Evolutionary conservation across 2,888 invertebrate genomes (phyloP).

Genomic region (Bombylius discolor): DNA sequence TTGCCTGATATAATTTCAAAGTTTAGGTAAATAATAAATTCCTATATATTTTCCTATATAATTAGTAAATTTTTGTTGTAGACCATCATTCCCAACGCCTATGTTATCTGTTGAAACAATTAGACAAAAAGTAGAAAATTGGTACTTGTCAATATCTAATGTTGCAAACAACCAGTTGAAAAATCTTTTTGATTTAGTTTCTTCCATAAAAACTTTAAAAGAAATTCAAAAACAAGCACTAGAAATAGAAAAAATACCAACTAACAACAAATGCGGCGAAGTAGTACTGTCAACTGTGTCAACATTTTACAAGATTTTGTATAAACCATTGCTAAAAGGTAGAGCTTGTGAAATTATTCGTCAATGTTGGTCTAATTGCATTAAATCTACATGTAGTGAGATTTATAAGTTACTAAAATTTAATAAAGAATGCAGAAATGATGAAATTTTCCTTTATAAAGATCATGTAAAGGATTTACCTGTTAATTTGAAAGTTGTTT

Average conservation of each 20-base stretch:
- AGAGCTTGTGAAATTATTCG: slow-evolving; percentile 50
- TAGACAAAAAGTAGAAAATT: slow-evolving; percentile 42
- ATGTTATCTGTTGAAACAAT: slow-evolving; percentile 26
- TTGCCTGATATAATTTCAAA: slow-evolving; percentile 45
- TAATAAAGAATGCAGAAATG: slow-evolving; percentile 3
- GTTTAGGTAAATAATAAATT: slow-evolving; percentile 33
- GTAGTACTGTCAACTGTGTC: slow-evolving; percentile 43
- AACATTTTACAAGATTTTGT: slow-evolving; percentile 60
- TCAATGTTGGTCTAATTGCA: slow-evolving; percentile 30
- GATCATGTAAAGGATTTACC: slow-evolving; percentile 49
- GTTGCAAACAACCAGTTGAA: slow-evolving; percentile 45
- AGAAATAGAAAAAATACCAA: slow-evolving; percentile 44
- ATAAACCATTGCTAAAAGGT: slow-evolving; percentile 58
- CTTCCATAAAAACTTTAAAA: slow-evolving; percentile 56
- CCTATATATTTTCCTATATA: too few species aligned
- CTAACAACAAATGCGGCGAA: slow-evolving; percentile 41
- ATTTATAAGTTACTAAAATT: slow-evolving; percentile 33
- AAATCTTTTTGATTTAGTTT: slow-evolving; percentile 49
- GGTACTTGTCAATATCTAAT: slow-evolving; percentile 51
- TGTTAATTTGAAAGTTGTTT: slow-evolving; percentile 34
- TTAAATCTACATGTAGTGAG: slow-evolving; percentile 36
- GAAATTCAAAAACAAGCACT: slow-evolving; percentile 57
- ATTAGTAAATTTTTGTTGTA: slow-evolving; percentile 17
- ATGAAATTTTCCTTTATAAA: slow-evolving; percentile 44
- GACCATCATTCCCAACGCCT: slow-evolving; percentile 26